phyloP scores from a whole-genome alignment of 2,888 invertebrate species.

The Lasioglossum oenotherae region DNA sequence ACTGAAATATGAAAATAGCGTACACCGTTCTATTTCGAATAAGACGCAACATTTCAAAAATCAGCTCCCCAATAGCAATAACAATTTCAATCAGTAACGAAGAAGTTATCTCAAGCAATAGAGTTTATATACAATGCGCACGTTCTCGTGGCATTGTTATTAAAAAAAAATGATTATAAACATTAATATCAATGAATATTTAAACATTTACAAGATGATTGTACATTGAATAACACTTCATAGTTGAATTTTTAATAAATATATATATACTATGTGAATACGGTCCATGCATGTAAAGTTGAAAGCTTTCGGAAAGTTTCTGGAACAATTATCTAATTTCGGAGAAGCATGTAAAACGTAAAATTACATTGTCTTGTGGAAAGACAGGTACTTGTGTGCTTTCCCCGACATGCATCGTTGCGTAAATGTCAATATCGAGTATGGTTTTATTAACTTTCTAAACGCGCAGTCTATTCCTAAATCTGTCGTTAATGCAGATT shows the following conservation, averaged over 20 bases:
- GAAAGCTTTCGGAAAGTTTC: background rate
- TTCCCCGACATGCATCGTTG: background rate
- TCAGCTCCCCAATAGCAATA: background rate
- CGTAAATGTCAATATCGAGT: slow-evolving; percentile 2
- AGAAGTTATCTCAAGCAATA: background rate
- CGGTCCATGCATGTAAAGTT: background rate
- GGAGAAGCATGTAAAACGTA: background rate
- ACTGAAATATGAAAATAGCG: background rate
- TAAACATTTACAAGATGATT: background rate
- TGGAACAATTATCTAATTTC: background rate
- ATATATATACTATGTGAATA: background rate
- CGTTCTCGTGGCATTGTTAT: background rate
- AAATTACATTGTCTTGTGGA: slow-evolving; percentile 16
- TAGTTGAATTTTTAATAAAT: slow-evolving; percentile 1
- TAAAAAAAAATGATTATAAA: background rate
- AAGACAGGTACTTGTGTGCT: background rate
- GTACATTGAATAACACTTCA: background rate
- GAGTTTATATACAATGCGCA: background rate
- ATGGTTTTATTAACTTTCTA: slow-evolving; percentile 19
- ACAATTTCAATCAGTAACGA: background rate
- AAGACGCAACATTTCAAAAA: background rate
- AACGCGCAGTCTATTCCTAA: background rate
- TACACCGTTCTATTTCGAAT: background rate
- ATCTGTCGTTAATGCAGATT: background rate
- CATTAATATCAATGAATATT: background rate